Evolutionary conservation across 2,888 invertebrate species (phyloP), one percentile per base, ranked within the genome.

Genomic region (Papilio protenor): DNA sequence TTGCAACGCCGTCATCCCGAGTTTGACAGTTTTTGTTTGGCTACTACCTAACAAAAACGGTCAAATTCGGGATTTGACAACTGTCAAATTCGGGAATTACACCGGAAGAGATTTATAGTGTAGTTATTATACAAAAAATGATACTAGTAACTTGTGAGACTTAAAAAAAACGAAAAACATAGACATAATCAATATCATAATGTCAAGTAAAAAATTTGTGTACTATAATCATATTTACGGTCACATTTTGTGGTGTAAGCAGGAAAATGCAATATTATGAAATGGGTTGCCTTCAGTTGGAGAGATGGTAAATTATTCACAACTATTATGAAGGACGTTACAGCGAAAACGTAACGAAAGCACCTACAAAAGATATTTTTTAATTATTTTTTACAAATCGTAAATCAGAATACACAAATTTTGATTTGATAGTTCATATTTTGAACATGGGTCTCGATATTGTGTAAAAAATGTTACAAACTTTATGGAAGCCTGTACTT

Each of bases 251-350:
- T 47, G 77, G 59, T 69, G 45, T 73, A 73, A 27, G 55, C 55
- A 23, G 55, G 14, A 61, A 27, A 70, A 70, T 71, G 59, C 77
- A 77, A 77, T 52, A 75, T 66, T 27, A 64, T 77, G 73, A 74
- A 70, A 77, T 74, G 59, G 52, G 18, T 59, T 70, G 47, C 70
- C 76, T 76, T 72, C 61, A 47, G 49, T 59, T 59, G n/a, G n/a
- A 57, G 70, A 61, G 73, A 52, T 69, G 74, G 71, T 47, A 49
- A 23, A 5, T 55, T 40, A 66, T 66, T 49, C 64, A 57, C 55
- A 66, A 70, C 49, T 61, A 27, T 33, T 72, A 72, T 23, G 40
- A 76, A 70, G 55, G 47, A 76, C 52, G 49, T 72, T 72, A 52
- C 71, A 76, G 52, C 72, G 40, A 49, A 72, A 76, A 52, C 21